These are phyloP conservation scores for Crotalus tigris DNA, from an alignment of 2,113 vertebrate species.

Conservation along the genomic window DNA sequence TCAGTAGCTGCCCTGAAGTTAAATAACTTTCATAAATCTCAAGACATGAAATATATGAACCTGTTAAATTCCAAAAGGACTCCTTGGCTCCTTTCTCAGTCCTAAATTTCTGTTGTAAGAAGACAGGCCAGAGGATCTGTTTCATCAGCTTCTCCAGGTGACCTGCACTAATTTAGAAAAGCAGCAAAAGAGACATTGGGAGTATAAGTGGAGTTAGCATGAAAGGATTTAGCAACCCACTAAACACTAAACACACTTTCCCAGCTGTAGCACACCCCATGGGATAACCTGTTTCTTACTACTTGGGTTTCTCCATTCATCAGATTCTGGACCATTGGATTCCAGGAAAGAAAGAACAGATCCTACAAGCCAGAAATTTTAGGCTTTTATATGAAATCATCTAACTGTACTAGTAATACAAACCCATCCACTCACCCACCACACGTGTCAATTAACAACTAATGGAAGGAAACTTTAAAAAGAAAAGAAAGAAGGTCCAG, in stretches of 20 bases:
- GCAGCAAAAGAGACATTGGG: background rate
- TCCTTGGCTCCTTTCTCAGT: background rate
- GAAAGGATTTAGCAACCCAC: background rate
- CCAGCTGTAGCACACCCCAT: background rate
- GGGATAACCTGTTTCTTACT: background rate
- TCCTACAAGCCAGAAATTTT: background rate
- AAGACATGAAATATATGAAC: background rate
- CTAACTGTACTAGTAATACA: background rate
- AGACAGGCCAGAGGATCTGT: background rate
- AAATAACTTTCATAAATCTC: background rate
- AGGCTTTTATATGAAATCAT: background rate
- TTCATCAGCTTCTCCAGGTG: background rate
- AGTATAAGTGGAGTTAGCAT: background rate
- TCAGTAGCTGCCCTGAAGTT: background rate
- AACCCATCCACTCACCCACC: background rate
- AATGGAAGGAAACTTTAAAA: background rate
- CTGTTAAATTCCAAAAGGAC: background rate
- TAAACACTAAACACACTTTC: background rate
- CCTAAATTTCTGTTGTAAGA: background rate
- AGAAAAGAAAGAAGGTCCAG: background rate
- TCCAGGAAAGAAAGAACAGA: background rate
- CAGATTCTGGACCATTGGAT: background rate
- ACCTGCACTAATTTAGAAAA: background rate
- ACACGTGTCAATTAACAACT: background rate
- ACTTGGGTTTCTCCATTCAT: background rate